Percentiles rank a stretch among this genome's conserved stretches.
Conservation (phyloP, 2,888 invertebrate species). For the Coecobrya sp. region DNA sequence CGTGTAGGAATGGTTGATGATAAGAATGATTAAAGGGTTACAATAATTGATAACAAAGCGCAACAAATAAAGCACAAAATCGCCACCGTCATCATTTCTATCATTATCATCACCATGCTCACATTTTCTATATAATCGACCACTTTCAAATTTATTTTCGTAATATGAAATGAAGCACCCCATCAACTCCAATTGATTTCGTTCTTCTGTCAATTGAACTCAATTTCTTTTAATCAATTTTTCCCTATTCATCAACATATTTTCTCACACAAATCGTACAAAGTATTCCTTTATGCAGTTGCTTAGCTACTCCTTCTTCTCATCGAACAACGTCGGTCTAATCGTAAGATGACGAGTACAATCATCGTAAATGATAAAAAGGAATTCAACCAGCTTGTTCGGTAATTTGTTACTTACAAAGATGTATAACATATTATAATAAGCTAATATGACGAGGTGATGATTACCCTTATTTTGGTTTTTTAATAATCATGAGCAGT, state of each 20-base stretch:
- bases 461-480: conserved; percentile 17
- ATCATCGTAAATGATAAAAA: background rate
- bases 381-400: conserved; percentile 9
- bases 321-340: background rate
- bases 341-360: background rate
- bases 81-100: conserved; percentile 50
- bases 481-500: background rate
- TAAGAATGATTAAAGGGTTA: conserved; percentile 50
- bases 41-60: conserved; percentile 27
- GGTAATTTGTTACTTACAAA: conserved; percentile 9
- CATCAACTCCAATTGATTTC: conserved; percentile 78
- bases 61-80: conserved; percentile 65
- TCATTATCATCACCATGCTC: conserved; percentile 33
- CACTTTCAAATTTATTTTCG: background rate
- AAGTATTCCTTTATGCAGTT: background rate
- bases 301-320: background rate
- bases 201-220: conserved; percentile 62
- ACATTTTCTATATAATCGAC: conserved; percentile 24
- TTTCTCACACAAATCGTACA: conserved; percentile 66
- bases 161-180: conserved; percentile 27
- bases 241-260: conserved; percentile 70
- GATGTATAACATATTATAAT: background rate
- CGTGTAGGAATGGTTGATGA: background rate
- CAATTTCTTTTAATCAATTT: conserved; percentile 76
- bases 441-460: conserved; percentile 9